A percentile compares a stretch with the other conserved stretches of the same genome.
Conservation (phyloP, 2,888 invertebrate species). For the Spodoptera exigua region DNA sequence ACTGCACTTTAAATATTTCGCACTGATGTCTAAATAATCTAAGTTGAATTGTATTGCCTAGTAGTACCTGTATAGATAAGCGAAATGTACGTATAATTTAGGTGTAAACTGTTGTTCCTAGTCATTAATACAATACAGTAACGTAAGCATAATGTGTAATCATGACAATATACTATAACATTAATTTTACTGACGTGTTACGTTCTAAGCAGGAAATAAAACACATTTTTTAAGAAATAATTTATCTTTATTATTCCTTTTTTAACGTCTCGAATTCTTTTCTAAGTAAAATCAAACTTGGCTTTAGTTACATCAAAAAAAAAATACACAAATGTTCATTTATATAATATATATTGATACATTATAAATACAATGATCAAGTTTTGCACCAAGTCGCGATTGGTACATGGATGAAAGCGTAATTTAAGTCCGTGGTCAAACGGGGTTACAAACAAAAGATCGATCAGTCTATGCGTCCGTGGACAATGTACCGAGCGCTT, state of each 20-base stretch:
- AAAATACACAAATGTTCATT: slow-evolving; percentile 88
- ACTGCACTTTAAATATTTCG: slow-evolving; percentile 47
- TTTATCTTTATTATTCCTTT: slow-evolving; percentile 88
- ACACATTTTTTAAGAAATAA: slow-evolving; percentile 86
- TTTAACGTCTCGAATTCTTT: slow-evolving; percentile 86
- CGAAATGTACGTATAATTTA: slow-evolving; percentile 23
- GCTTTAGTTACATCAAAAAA: slow-evolving; percentile 88
- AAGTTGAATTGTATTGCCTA: slow-evolving; percentile 37
- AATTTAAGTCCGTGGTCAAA: slow-evolving; percentile 56
- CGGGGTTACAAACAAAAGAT: slow-evolving; percentile 53
- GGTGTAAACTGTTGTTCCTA: slow-evolving; percentile 49
- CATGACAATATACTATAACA: slow-evolving; percentile 59
- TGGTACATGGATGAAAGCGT: slow-evolving; percentile 69
- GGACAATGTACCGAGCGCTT: slow-evolving; percentile 66
- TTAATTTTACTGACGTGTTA: slow-evolving; percentile 32
- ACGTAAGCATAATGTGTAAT: slow-evolving; percentile 56
- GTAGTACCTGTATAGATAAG: slow-evolving; percentile 43
- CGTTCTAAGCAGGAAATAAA: slow-evolving; percentile 72
- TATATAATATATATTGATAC: slow-evolving; percentile 81
- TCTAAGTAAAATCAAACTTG: slow-evolving; percentile 88
- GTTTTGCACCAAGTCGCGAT: slow-evolving; percentile 70
- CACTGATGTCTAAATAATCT: slow-evolving; percentile 39
- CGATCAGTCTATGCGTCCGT: slow-evolving; percentile 76
- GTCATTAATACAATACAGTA: slow-evolving; percentile 46
- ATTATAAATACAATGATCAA: slow-evolving; percentile 79